Conservation (phyloP, 2,888 invertebrate species). For the Nemapogon koenigi region DNA sequence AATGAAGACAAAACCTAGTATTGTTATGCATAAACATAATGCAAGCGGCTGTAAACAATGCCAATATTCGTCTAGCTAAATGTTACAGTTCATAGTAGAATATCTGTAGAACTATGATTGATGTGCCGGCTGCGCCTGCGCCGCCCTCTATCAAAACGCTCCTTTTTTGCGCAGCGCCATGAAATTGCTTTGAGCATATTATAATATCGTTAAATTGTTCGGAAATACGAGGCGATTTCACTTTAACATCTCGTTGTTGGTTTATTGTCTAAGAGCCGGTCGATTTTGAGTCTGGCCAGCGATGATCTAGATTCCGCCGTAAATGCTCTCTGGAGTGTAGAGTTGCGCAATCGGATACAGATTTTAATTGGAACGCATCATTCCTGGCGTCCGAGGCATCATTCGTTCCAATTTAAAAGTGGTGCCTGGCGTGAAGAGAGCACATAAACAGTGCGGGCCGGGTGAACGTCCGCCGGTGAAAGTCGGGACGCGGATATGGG, state of each 20-base stretch:
- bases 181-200: slow-evolving; percentile 2
- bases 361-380: slow-evolving; percentile 60
- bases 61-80: no score
- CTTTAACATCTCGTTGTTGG: no score
- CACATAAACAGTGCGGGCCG: slow-evolving; percentile 3
- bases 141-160: slow-evolving; percentile 1
- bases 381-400: slow-evolving; percentile 31
- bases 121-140: slow-evolving; percentile 6
- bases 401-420: slow-evolving; percentile 30
- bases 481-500: slow-evolving; percentile 54
- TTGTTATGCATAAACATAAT: no score
- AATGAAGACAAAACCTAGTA: no score
- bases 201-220: slow-evolving; percentile 2
- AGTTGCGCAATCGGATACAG: slow-evolving; percentile 18
- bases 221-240: no score
- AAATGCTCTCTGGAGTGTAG: no score
- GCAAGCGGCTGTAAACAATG: no score
- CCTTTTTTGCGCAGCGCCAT: slow-evolving; percentile 6
- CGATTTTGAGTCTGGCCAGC: no score
- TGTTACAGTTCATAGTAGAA: no score
- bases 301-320: no score
- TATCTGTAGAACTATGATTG: slow-evolving; percentile 7
- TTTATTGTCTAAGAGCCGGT: no score
- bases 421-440: slow-evolving; percentile 5
- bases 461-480: slow-evolving; percentile 55